These are phyloP conservation scores for Mythimna albipuncta DNA, from an alignment of 2,888 invertebrate genomes.

Conservation along the genomic window DNA sequence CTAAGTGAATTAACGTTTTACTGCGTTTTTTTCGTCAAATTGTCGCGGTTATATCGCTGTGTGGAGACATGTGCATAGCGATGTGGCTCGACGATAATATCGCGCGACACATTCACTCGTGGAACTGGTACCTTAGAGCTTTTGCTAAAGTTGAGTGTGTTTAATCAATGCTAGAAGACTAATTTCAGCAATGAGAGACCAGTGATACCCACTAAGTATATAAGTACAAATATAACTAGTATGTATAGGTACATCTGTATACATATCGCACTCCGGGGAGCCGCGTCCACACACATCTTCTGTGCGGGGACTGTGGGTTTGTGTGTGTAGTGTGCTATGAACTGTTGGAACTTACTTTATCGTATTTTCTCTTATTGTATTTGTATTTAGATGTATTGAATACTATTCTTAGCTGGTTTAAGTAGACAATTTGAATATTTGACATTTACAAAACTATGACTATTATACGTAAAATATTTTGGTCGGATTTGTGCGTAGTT, in stretches of 20 bases:
- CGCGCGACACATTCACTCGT: too few relatives aligned
- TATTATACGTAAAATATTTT: background rate
- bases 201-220: slow-evolving; percentile 9
- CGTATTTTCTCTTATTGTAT: background rate
- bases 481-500: background rate
- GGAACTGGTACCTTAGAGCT: too few relatives aligned
- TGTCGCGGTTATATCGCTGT: too few relatives aligned
- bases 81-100: too few relatives aligned
- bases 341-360: background rate
- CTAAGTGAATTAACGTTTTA: too few relatives aligned
- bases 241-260: slow-evolving; percentile 41
- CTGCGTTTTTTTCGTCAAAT: too few relatives aligned
- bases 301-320: too few relatives aligned
- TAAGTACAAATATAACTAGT: slow-evolving; percentile 38
- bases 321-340: background rate
- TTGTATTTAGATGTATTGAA: too few relatives aligned
- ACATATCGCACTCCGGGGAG: slow-evolving; percentile 31
- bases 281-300: slow-evolving; percentile 15
- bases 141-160: too few relatives aligned
- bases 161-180: slow-evolving; percentile 1
- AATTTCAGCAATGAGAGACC: background rate
- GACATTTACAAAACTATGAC: background rate
- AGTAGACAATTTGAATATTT: background rate
- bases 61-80: too few relatives aligned
- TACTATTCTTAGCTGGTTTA: background rate